Evolutionary conservation across 92 coral and sea anemone genomes (phyloP), one percentile per base, ranked within the genome.

Genomic region (Palythoa caribaeorum): DNA sequence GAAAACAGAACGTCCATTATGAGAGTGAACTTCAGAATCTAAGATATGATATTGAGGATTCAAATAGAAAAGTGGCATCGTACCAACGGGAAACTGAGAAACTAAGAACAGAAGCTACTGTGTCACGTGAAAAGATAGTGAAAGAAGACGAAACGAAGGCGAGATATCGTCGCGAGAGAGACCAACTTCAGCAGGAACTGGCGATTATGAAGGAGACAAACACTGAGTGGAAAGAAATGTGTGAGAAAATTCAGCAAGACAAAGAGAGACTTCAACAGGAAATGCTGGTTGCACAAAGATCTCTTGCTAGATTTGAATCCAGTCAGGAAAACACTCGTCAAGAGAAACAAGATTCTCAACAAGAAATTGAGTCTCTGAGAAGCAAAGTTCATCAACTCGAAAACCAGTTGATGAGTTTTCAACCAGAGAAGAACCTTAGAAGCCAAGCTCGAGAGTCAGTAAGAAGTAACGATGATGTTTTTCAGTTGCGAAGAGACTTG

Each of bases 201-300:
- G 87, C 68, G 4, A 72, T 92, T 3, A 95, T 95, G 98, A 95
- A 93, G 80, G 96, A 88, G 44, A 93, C 92, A 55, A 95, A 95
- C 84, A 63, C 94, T 15, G 94, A 93, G 36, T 95, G 98, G 98
- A 95, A 95, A 86, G 98, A 93, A 15, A 95, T 95, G 98, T 95
- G 98, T 65, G 98, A 95, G 80, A 95, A 89, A 78, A 95, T 95
- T 44, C 98, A 95, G 62, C 91, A 90, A 28, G 98, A 95, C 83
- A 95, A 95, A 84, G 98, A 95, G 83, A 83, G 94, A 35, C 71
- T 95, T 8, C 98, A 95, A 71, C 89, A 91, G 69, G 98, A 95
- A 51, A 89, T 95, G 92, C 78, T 95, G 8, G 91, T 83, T 44
- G 84, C 90, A 38, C 96, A 95, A 79, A 91, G 94, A 44, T 91